phyloP scores from a whole-genome alignment of 2,797 vertebrate genomes.

The Trematomus bernacchii region DNA sequence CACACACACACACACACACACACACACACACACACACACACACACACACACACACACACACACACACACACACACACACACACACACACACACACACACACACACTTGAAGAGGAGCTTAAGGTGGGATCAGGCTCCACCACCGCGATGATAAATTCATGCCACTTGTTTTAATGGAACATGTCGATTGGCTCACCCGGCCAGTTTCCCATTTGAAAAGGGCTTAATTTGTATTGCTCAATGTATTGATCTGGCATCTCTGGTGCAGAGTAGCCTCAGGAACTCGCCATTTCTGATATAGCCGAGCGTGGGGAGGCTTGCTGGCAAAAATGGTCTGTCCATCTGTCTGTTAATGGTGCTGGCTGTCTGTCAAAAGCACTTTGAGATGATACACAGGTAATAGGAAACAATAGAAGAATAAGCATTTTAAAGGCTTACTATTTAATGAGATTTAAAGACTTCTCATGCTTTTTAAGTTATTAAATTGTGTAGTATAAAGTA shows the following conservation, averaged over 20 bases:
- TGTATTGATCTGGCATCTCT: slow-evolving; percentile 68
- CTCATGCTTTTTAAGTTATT: neutral
- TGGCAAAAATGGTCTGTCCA: slow-evolving; percentile 54
- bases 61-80: slow-evolving; percentile 36
- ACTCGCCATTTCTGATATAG: slow-evolving; percentile 46
- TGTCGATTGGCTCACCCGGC: slow-evolving; percentile 50
- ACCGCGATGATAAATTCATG: slow-evolving; percentile 62
- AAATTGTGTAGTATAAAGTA: neutral
- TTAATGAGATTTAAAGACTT: neutral
- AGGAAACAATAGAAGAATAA: neutral
- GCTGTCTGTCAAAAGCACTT: slow-evolving; percentile 52
- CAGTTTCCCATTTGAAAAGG: slow-evolving; percentile 64
- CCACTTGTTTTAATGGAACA: slow-evolving; percentile 70
- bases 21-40: no score
- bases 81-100: slow-evolving; percentile 24
- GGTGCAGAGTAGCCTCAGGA: slow-evolving; percentile 56
- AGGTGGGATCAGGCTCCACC: slow-evolving; percentile 55
- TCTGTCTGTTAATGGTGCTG: slow-evolving; percentile 60
- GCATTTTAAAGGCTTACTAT: neutral
- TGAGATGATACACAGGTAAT: slow-evolving; percentile 21
- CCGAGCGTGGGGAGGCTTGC: slow-evolving; percentile 47
- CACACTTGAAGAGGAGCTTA: slow-evolving; percentile 43
- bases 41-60: slow-evolving; percentile 13
- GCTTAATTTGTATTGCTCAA: slow-evolving; percentile 64
- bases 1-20: slow-evolving; percentile 3